Evolutionary conservation across 1,140 invertebrate genomes (phyloP), one percentile per base, ranked within the genome.

Genomic region (Brevipalpus yothersi): DNA sequence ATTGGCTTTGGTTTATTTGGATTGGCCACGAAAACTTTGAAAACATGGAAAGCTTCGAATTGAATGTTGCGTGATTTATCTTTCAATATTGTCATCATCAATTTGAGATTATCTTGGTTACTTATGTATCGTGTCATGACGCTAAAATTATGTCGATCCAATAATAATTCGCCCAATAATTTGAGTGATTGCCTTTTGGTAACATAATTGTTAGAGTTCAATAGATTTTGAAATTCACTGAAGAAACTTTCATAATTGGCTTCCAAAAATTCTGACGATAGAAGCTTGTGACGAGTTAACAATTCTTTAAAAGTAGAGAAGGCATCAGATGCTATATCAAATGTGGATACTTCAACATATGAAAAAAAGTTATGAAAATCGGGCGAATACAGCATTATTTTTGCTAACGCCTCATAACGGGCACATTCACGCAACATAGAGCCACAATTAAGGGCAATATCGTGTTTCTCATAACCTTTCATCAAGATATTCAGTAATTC

Each of bases 21-120:
- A 79, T 99, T 99, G 61, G 95, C 95, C 67, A 99, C 94, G 78
- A 99, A 99, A 67, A 98, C 90, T 82, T 99, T 99, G 77, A 99
- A 99, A 67, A 99, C 95, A 74, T 99, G 95, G 78, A 99, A 99
- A 73, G 94, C 95, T 79, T 99, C 95, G 78, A 99, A 99, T 73
- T 98, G 94, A 69, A 99, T 99, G 76, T 98, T 98, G 66, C 90
- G 80, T 67, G 91, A 95, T 72, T 95, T 93, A 72, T 98, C 93
- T 76, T 93, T 92, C 64, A 99, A 77, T 92, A 99, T 95, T 71
- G 95, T 98, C 95, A 99, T 99, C 94, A 99, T 98, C 61, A 98
- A 77, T 72, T 98, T 99, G 54, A 99, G 78, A 77, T 99, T 99
- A 69, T 99, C 93, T 13, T 92, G 91, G 75, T 95, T 95, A 63